phyloP scores from a whole-genome alignment of 2,888 invertebrate genomes.

The Drosophila ezoana region DNA sequence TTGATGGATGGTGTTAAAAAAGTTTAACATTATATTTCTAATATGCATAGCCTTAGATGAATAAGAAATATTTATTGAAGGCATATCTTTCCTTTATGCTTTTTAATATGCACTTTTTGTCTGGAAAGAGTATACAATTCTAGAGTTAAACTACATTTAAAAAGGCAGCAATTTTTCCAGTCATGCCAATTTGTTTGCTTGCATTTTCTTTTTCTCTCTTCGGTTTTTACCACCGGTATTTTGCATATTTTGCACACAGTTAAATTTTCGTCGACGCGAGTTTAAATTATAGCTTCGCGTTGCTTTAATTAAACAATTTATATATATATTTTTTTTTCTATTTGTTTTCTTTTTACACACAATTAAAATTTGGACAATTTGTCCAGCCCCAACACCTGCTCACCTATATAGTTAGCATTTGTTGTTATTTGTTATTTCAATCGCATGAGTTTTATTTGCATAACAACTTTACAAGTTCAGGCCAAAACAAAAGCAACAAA shows the following conservation, averaged over 20 bases:
- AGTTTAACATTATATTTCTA: too few relatives aligned
- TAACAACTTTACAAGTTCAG: conserved; percentile 74
- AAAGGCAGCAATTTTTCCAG: conserved; percentile 12
- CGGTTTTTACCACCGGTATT: conserved; percentile 13
- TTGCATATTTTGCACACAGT: conserved; percentile 20
- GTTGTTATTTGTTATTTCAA: neutral
- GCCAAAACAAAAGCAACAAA: conserved; percentile 54
- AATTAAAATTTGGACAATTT: conserved; percentile 49
- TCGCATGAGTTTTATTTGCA: conserved; percentile 36
- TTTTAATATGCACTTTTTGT: neutral
- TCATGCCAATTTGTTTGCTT: conserved; percentile 32
- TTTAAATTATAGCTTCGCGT: conserved; percentile 18
- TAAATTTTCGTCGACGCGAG: conserved; percentile 27
- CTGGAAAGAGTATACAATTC: conserved; percentile 13
- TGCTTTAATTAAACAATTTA: conserved; percentile 49
- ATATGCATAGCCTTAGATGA: too few relatives aligned
- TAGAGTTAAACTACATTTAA: neutral
- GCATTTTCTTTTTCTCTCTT: conserved; percentile 15
- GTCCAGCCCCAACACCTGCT: conserved; percentile 32
- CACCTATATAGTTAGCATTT: conserved; percentile 37
- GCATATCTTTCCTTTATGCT: too few relatives aligned
- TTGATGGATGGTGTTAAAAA: too few relatives aligned
- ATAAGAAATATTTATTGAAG: too few relatives aligned
- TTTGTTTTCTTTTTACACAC: conserved; percentile 3
- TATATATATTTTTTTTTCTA: conserved; percentile 10